These are phyloP conservation scores for Alca torda DNA, from an alignment of 2,797 vertebrate genomes.

Conservation along the genomic window DNA sequence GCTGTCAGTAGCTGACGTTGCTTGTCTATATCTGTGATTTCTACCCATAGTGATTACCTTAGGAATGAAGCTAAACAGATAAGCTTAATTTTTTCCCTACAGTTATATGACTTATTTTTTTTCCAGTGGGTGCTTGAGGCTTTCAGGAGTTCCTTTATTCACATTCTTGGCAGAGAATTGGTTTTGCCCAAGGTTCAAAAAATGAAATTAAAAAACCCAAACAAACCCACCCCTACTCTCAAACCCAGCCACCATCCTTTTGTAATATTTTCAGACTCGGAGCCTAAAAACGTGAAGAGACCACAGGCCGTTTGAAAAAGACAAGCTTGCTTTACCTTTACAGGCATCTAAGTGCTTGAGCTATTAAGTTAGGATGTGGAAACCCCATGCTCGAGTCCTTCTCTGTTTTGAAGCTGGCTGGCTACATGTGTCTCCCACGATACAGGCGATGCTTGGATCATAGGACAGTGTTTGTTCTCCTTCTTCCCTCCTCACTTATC, in stretches of 20 bases:
- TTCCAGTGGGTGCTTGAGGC: rapidly evolving
- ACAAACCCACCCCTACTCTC: neutral
- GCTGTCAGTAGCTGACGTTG: neutral
- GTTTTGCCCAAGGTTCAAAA: neutral
- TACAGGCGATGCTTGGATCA: neutral
- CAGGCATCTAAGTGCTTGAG: neutral
- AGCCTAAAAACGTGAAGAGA: neutral
- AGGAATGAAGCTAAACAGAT: neutral
- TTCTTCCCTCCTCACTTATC: neutral
- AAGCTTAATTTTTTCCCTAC: neutral
- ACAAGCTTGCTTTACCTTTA: neutral
- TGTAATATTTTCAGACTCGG: neutral
- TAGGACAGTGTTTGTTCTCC: neutral
- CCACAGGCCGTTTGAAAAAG: neutral
- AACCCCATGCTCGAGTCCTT: neutral
- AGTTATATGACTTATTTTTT: neutral
- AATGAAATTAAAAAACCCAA: neutral
- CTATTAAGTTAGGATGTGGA: neutral
- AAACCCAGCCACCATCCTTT: neutral
- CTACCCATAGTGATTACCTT: neutral
- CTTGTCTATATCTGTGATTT: neutral
- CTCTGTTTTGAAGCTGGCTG: neutral
- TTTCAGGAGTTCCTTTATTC: neutral
- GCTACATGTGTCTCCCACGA: neutral
- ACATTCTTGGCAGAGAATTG: neutral